Conservation (phyloP, 2,888 invertebrate genomes). For the Andrena bicolor region DNA sequence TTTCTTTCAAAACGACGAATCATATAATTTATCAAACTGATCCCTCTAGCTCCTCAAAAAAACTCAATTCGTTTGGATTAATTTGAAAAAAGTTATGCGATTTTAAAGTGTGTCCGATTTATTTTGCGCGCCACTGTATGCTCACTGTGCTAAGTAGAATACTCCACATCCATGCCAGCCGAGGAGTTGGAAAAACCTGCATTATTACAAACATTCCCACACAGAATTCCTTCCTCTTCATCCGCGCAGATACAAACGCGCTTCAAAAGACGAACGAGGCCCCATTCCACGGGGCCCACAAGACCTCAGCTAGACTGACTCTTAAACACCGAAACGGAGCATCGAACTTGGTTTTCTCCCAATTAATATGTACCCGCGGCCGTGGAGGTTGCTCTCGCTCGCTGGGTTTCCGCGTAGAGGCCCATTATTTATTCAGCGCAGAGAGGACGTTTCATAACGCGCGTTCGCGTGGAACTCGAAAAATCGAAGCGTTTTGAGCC, state of each 20-base stretch:
- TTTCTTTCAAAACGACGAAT: too few species aligned
- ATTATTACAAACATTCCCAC: too few species aligned
- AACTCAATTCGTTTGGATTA: too few species aligned
- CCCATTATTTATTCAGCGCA: conserved; percentile 41
- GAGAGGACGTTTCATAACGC: conserved; percentile 45
- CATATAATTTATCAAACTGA: too few species aligned
- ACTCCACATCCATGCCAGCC: neutral
- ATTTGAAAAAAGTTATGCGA: too few species aligned
- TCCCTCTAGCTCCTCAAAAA: too few species aligned
- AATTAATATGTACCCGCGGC: neutral
- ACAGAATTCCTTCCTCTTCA: too few species aligned
- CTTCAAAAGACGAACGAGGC: too few species aligned
- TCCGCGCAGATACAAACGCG: too few species aligned
- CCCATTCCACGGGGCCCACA: neutral
- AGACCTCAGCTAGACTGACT: neutral
- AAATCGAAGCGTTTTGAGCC: conserved; percentile 54
- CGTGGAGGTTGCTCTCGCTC: neutral
- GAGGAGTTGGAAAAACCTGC: neutral
- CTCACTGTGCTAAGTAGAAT: too few species aligned
- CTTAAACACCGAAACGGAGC: neutral
- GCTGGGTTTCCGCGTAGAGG: conserved; percentile 12
- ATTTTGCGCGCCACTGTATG: too few species aligned
- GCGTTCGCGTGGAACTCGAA: conserved; percentile 22
- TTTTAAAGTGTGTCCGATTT: too few species aligned
- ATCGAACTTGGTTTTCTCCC: conserved; percentile 15